A percentile compares a stretch with the other conserved stretches of the same genome.
phyloP scores from a whole-genome alignment of 2,797 vertebrate genomes.

The Sebastes matsubarae region DNA sequence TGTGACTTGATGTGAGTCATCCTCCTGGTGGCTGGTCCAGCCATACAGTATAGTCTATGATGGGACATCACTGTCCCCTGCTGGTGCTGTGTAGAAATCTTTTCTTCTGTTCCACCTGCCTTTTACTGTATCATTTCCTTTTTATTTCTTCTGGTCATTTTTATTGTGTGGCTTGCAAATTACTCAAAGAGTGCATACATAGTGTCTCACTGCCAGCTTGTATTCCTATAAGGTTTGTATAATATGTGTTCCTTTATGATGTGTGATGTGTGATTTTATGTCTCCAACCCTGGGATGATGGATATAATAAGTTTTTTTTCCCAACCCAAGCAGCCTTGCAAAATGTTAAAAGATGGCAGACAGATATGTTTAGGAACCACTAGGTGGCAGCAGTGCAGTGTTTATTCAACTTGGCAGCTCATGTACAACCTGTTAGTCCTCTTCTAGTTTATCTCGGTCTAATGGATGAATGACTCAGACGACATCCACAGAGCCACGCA shows the following conservation, averaged over 20 bases:
- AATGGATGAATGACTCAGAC: background rate
- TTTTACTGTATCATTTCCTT: background rate
- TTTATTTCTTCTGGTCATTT: background rate
- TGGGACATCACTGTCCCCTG: conserved; percentile 68
- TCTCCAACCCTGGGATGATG: background rate
- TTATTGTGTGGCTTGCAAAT: background rate
- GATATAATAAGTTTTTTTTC: background rate
- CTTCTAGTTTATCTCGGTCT: background rate
- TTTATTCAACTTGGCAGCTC: background rate
- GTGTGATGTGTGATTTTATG: background rate
- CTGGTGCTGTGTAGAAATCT: conserved; percentile 14
- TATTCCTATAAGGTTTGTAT: background rate
- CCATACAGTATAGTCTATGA: background rate
- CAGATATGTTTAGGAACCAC: background rate
- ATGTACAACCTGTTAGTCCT: background rate
- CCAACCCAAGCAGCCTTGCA: background rate
- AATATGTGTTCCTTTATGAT: background rate
- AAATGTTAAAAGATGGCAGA: background rate
- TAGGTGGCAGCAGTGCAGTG: conserved; percentile 44
- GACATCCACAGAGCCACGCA: background rate
- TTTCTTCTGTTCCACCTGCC: background rate
- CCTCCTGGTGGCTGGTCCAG: background rate
- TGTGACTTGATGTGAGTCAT: background rate
- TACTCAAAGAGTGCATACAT: background rate
- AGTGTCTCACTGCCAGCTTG: background rate